These are phyloP conservation scores for Pipra filicauda DNA, from an alignment of 2,113 vertebrate species.

Conservation along the genomic window DNA sequence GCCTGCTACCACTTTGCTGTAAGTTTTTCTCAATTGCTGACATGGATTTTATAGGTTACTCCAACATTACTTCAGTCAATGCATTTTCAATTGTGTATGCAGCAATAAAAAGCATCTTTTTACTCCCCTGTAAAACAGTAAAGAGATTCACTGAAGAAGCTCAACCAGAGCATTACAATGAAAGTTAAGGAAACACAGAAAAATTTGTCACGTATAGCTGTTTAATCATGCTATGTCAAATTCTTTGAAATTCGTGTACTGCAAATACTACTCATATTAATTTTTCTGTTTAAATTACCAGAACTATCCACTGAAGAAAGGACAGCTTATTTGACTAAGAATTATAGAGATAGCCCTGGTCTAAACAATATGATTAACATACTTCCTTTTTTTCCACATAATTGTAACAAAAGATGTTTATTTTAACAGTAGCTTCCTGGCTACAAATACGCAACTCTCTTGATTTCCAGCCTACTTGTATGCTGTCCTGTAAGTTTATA, in stretches of 20 bases:
- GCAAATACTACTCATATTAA: neutral
- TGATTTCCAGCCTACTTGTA: neutral
- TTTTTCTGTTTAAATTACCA: neutral
- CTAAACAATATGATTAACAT: neutral
- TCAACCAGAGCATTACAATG: neutral
- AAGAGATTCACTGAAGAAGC: neutral
- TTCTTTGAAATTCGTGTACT: neutral
- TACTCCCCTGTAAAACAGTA: neutral
- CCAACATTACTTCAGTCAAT: neutral
- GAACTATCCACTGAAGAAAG: neutral
- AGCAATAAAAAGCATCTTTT: neutral
- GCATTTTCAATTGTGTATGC: neutral
- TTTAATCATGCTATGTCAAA: neutral
- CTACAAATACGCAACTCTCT: neutral
- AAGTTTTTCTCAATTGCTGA: neutral
- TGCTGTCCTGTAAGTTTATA: neutral
- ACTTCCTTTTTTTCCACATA: neutral
- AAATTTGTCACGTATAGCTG: neutral
- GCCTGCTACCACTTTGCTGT: neutral
- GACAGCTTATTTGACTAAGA: neutral
- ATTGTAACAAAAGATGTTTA: neutral
- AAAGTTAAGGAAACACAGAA: neutral
- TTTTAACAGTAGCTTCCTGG: neutral
- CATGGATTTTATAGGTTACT: neutral
- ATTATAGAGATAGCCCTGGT: neutral